A percentile compares a stretch with the other conserved stretches of the same genome.
Conservation (phyloP, 2,113 vertebrate genomes). For the Hyaena hyaena region DNA sequence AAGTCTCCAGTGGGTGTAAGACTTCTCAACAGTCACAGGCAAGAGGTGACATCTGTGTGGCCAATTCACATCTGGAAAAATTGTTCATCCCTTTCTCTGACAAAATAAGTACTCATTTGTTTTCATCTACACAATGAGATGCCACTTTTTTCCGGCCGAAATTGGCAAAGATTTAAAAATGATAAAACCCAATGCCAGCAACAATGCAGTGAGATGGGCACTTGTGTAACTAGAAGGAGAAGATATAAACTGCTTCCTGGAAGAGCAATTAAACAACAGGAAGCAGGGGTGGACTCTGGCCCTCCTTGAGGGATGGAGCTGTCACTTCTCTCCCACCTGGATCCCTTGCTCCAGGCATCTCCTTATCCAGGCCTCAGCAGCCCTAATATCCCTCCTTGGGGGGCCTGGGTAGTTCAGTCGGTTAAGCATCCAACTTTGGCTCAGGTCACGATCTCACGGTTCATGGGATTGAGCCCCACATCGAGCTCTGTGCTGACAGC, state of each 20-base stretch:
- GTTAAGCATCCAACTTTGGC: too few species aligned
- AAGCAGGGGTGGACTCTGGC: neutral
- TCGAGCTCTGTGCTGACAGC: too few species aligned
- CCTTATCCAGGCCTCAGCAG: neutral
- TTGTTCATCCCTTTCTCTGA: neutral
- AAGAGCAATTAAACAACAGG: neutral
- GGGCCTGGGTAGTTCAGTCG: too few species aligned
- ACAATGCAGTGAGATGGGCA: slow-evolving; percentile 35
- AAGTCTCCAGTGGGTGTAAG: neutral
- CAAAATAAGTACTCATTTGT: neutral
- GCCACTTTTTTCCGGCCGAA: neutral
- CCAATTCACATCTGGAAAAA: neutral
- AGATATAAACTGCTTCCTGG: slow-evolving; percentile 7
- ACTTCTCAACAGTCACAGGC: neutral
- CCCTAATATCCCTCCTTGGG: too few species aligned
- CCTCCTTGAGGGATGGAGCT: neutral
- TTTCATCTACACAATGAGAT: neutral
- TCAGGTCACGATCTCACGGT: too few species aligned
- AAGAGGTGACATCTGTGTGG: neutral
- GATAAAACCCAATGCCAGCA: neutral
- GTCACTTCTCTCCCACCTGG: neutral
- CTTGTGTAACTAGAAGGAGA: neutral
- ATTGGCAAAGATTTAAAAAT: neutral
- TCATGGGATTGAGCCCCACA: too few species aligned
- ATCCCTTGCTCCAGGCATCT: neutral